Base-by-base conservation (phyloP, 2,113 vertebrate species). In the Nothocercus julius region DNA sequence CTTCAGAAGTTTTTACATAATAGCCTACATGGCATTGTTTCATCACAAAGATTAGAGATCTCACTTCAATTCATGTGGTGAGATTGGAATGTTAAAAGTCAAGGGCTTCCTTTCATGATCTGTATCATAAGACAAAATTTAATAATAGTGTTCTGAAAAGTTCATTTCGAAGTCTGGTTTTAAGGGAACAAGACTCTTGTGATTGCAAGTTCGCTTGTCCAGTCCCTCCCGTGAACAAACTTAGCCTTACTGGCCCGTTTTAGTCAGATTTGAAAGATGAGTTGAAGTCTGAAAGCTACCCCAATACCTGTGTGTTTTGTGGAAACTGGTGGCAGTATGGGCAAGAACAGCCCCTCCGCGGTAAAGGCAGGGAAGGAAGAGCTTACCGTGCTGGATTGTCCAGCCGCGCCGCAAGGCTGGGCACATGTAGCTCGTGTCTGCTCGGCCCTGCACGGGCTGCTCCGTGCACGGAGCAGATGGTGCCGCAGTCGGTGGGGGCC, bases 201-300 rank as follows among this genome's bases (percentile, higher is more conserved):
- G 56, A 54, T 44, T 30, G 36, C 66, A 49, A 24, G 0, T 18
- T 49, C 27, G n/a, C 21, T 73, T 1, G 0, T 20, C 2, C 1
- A 17, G 36, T 40, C 58, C 62, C 79, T 64, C 73, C 40, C 24
- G 13, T 73, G 28, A 56, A 20, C 51, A 14, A 40, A 27, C 30
- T 44, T 49, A 38, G 16, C 32, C 72, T 21, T 27, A 16, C 73
- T 58, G 78, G 61, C 27, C 19, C 5, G 0, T 11, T 74, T 27
- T 62, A 58, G 2, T 53, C 42, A 9, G 6, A 30, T 13, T 19
- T 42, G 11, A 44, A 32, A 78, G 73, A n/a, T 12, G 47, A 24
- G 61, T 22, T 51, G 34, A 19, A 56, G 21, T 13, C 62, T 59
- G 28, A 34, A 58, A 19, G 73, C 34, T 4, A 64, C 19, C 19